phyloP scores from a whole-genome alignment of 2,113 vertebrate genomes.

The Oryctolagus cuniculus region DNA sequence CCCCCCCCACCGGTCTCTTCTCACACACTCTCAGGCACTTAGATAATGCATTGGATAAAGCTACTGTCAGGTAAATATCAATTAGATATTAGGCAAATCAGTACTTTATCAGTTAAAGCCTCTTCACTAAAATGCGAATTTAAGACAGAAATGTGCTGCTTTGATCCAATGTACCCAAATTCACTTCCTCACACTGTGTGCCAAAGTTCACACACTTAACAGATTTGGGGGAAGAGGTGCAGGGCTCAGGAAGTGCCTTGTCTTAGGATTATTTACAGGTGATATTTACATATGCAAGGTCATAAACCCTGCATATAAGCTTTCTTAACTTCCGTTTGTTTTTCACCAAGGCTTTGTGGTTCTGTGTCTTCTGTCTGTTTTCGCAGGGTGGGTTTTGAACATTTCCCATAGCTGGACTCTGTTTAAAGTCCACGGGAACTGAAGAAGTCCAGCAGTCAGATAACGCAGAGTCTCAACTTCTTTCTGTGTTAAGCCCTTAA shows the following conservation, averaged over 20 bases:
- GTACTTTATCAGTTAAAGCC: not conserved
- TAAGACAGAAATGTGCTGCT: not conserved
- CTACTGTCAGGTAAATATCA: not conserved
- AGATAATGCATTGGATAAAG: not conserved
- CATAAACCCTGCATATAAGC: not conserved
- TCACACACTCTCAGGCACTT: not conserved
- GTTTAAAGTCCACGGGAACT: conserved; percentile 48
- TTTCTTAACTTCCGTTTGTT: conserved; percentile 16
- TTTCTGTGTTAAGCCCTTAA: conserved; percentile 64
- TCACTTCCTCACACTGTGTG: not conserved
- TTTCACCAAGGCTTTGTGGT: not conserved
- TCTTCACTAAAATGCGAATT: conserved; percentile 9
- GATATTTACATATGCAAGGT: conserved; percentile 29
- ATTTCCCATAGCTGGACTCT: conserved; percentile 24
- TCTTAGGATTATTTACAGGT: conserved; percentile 4
- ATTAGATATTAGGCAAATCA: not conserved
- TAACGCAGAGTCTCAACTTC: conserved; percentile 64
- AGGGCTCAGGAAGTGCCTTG: not conserved
- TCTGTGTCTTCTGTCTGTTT: not conserved
- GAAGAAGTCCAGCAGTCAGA: conserved; percentile 30
- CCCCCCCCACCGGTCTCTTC: not conserved
- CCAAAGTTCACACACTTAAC: not conserved
- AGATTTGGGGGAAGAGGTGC: not conserved
- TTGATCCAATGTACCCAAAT: not conserved
- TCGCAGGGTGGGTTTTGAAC: conserved; percentile 13